These are phyloP conservation scores for Nannobrachium achirus DNA, from an alignment of 2,113 vertebrate genomes.

Conservation along the genomic window DNA sequence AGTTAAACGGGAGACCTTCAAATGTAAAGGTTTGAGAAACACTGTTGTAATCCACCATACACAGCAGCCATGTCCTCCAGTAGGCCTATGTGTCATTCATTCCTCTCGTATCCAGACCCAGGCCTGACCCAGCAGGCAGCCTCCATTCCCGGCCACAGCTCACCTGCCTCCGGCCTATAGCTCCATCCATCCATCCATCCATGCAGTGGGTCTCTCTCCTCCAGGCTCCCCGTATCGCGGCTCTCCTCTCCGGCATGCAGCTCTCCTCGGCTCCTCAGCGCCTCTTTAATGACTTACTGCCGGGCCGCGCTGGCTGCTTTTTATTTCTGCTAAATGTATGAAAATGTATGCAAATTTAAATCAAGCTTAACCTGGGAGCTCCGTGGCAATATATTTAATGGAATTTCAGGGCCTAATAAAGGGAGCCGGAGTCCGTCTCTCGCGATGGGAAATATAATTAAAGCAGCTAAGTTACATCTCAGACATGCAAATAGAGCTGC, in stretches of 20 bases:
- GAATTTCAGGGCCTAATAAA: constrained; percentile 97
- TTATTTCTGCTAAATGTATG: constrained; percentile 99
- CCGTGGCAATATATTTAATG: constrained; percentile 96
- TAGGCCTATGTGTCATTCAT: constrained; percentile 37
- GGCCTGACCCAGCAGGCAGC: constrained; percentile 51
- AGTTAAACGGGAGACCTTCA: no score
- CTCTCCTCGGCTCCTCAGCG: constrained; percentile 88
- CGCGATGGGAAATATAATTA: constrained; percentile 94
- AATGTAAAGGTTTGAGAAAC: no score
- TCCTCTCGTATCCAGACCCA: constrained; percentile 35
- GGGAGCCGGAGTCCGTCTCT: constrained; percentile 81
- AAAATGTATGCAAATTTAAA: constrained; percentile 99
- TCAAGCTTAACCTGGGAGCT: constrained; percentile 98
- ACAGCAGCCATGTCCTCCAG: neutral
- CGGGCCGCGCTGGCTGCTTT: constrained; percentile 93
- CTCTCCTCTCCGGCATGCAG: constrained; percentile 75
- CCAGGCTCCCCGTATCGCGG: no score
- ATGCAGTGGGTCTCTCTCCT: constrained; percentile 71
- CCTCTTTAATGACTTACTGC: constrained; percentile 94
- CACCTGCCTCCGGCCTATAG: constrained; percentile 87
- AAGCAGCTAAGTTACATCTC: constrained; percentile 81
- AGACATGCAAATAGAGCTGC: constrained; percentile 80
- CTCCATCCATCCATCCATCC: no score
- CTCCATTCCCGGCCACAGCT: constrained; percentile 75
- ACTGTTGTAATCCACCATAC: no score